Evolutionary conservation across 2,113 vertebrate species (phyloP).

Genomic region (Turdus rufiventris): DNA sequence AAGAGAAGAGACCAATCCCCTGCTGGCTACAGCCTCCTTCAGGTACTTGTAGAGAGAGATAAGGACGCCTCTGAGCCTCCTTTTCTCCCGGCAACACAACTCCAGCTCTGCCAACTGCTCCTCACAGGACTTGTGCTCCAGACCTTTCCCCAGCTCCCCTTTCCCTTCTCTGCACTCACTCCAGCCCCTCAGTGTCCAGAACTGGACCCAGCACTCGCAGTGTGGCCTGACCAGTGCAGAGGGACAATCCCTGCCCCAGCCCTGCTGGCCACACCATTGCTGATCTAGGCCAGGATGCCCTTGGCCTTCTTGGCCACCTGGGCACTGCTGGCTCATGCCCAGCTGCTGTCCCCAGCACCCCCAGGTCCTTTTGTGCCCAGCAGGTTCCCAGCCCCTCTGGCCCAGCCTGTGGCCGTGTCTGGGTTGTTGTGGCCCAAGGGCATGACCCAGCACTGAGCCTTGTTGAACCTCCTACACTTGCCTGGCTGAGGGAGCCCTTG

Average conservation of each 20-base stretch:
- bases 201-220: accelerated
- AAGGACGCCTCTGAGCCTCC: not conserved
- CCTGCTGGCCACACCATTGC: not conserved
- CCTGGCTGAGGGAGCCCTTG: not conserved
- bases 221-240: accelerated
- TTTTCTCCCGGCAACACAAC: not conserved
- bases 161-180: accelerated
- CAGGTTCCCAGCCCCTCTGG: not conserved
- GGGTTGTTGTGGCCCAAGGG: not conserved
- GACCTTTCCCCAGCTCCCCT: not conserved
- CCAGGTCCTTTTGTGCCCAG: not conserved
- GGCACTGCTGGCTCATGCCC: not conserved
- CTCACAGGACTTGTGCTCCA: not conserved
- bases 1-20: not conserved
- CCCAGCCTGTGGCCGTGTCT: accelerated
- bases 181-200: not conserved
- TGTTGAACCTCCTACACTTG: not conserved
- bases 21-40: not conserved
- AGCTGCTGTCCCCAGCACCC: not conserved
- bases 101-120: not conserved
- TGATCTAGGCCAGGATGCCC: not conserved
- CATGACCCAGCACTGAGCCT: not conserved
- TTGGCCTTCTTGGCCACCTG: not conserved
- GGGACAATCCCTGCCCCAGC: not conserved
- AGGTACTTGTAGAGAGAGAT: not conserved